A percentile compares a stretch with the other conserved stretches of the same genome.
Conservation (phyloP, 2,888 invertebrate genomes). For the Himalopsyche japonica region DNA sequence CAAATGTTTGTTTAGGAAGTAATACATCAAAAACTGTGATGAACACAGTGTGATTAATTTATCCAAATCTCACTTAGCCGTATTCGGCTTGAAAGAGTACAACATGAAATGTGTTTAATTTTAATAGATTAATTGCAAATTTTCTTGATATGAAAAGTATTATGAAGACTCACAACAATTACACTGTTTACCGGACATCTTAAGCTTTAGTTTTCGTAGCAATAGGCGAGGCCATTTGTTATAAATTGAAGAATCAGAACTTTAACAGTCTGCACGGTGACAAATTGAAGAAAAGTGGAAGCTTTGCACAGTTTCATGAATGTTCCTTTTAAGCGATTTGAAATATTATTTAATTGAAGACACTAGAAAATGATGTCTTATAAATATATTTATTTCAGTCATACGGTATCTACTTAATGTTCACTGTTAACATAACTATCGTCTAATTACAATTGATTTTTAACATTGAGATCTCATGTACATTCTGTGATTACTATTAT, state of each 20-base stretch:
- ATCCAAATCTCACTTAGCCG: too few species aligned
- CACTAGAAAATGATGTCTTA: background rate
- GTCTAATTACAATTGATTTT: conserved; percentile 32
- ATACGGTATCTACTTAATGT: background rate
- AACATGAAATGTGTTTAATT: background rate
- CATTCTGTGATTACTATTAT: conserved; percentile 15
- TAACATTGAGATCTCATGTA: conserved; percentile 37
- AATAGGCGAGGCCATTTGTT: background rate
- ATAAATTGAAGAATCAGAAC: too few species aligned
- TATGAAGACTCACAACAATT: background rate
- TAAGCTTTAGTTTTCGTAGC: background rate
- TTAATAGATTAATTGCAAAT: background rate
- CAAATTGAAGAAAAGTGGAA: too few species aligned
- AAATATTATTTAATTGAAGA: background rate
- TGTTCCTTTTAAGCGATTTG: background rate
- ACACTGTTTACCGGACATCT: background rate
- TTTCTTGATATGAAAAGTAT: background rate
- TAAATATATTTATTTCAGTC: background rate
- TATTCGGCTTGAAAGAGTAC: too few species aligned
- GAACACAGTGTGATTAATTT: too few species aligned
- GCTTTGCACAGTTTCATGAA: background rate
- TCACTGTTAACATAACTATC: background rate
- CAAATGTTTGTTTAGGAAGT: too few species aligned
- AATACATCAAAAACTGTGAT: too few species aligned
- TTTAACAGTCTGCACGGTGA: too few species aligned